Conservation (phyloP, 2,113 vertebrate genomes). For the Cariama cristata region DNA sequence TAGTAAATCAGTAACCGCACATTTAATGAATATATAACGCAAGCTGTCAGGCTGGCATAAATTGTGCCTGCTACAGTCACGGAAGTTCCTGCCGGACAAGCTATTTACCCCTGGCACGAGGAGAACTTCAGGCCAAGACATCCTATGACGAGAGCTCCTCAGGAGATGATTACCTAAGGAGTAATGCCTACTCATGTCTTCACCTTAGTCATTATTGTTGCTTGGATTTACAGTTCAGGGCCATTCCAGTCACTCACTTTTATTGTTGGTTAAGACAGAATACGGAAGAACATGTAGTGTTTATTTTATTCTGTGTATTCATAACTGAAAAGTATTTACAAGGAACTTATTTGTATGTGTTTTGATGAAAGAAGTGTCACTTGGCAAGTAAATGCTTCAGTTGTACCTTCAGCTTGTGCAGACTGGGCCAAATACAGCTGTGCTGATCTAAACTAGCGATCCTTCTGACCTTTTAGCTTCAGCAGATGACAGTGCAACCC, state of each 20-base stretch:
- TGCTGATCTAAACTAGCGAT: not conserved
- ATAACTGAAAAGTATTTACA: not conserved
- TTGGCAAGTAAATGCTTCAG: not conserved
- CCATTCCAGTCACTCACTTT: not conserved
- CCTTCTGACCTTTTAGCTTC: not conserved
- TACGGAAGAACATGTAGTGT: not conserved
- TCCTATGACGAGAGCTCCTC: not conserved
- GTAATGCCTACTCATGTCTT: not conserved
- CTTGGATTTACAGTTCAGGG: not conserved
- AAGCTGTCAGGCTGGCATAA: not conserved
- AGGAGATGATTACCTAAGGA: not conserved
- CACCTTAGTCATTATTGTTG: not conserved
- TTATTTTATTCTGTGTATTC: not conserved
- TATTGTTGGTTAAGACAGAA: not conserved
- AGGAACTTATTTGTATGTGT: not conserved
- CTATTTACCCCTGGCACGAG: not conserved
- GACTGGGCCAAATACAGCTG: not conserved
- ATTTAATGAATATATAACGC: not conserved
- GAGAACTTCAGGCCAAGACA: not conserved
- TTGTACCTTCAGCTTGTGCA: not conserved
- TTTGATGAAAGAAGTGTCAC: not conserved
- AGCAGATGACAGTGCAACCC: not conserved
- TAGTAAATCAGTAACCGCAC: not conserved
- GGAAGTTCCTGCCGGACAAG: not conserved
- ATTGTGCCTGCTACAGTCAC: not conserved